phyloP scores from a whole-genome alignment of 2,797 vertebrate genomes.

The Prionace glauca region DNA sequence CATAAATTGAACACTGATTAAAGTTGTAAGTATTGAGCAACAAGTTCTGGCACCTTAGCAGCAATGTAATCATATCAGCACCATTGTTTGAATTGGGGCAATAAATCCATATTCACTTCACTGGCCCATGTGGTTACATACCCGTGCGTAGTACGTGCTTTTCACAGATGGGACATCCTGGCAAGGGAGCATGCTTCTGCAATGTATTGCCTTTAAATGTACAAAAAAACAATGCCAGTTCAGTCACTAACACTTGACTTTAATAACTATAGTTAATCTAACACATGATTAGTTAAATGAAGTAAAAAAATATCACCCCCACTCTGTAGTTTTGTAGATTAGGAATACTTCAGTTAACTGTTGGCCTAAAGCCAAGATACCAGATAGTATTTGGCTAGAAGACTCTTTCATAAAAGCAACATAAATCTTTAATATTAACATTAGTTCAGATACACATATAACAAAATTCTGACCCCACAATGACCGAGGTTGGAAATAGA shows the following conservation, averaged over 20 bases:
- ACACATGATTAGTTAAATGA: not conserved
- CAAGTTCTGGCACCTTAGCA: not conserved
- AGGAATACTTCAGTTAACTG: not conserved
- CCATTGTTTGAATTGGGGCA: not conserved
- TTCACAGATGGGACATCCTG: constrained; percentile 92
- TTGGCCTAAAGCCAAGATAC: not conserved
- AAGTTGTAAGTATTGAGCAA: not conserved
- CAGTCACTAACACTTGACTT: not conserved
- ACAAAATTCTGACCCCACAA: not conserved
- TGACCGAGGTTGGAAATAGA: not conserved
- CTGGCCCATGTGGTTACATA: constrained; percentile 46
- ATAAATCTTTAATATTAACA: not conserved
- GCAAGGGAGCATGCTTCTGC: constrained; percentile 85
- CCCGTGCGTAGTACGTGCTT: constrained; percentile 86
- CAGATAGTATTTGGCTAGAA: not conserved
- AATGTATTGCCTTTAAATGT: constrained; percentile 75
- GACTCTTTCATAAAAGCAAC: not conserved
- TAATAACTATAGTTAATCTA: not conserved
- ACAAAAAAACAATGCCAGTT: not conserved
- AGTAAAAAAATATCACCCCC: not conserved
- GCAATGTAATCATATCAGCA: not conserved
- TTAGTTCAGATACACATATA: not conserved
- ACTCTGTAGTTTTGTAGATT: not conserved
- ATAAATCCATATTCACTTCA: constrained; percentile 2
- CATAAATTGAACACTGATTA: not conserved